Percentiles rank a stretch among this genome's conserved stretches.
These are phyloP conservation scores for Psittacula echo DNA, from an alignment of 2,797 vertebrate genomes.

Conservation along the genomic window DNA sequence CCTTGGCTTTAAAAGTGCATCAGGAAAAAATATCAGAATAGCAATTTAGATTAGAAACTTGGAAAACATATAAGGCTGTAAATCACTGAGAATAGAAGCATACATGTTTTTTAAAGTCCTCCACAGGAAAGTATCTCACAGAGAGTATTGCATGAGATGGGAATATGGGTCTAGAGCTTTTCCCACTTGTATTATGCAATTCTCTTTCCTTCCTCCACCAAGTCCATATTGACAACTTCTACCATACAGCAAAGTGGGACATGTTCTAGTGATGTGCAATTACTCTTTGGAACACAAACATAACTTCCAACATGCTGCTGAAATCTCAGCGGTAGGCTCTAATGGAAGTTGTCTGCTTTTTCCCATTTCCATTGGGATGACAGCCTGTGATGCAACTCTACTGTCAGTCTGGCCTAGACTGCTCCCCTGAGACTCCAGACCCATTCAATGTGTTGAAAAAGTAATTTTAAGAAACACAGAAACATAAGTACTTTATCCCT, in stretches of 20 bases:
- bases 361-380: slow-evolving; percentile 4
- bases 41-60: not conserved
- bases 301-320: not conserved
- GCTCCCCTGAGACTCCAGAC: not conserved
- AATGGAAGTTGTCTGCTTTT: slow-evolving; percentile 33
- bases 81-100: not conserved
- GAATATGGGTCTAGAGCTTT: not conserved
- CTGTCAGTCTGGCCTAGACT: not conserved
- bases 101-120: not conserved
- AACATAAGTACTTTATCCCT: slow-evolving; percentile 36
- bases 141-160: not conserved
- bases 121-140: not conserved
- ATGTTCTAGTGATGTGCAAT: not conserved
- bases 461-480: slow-evolving; percentile 30
- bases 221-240: not conserved
- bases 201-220: not conserved
- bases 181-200: not conserved
- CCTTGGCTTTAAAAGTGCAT: not conserved
- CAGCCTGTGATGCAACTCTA: not conserved
- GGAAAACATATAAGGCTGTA: not conserved
- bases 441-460: not conserved
- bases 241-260: not conserved
- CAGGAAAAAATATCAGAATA: not conserved
- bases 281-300: not conserved
- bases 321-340: not conserved